Evolutionary conservation across 2,888 invertebrate genomes (phyloP).

Genomic region (Halictus quadricinctus): DNA sequence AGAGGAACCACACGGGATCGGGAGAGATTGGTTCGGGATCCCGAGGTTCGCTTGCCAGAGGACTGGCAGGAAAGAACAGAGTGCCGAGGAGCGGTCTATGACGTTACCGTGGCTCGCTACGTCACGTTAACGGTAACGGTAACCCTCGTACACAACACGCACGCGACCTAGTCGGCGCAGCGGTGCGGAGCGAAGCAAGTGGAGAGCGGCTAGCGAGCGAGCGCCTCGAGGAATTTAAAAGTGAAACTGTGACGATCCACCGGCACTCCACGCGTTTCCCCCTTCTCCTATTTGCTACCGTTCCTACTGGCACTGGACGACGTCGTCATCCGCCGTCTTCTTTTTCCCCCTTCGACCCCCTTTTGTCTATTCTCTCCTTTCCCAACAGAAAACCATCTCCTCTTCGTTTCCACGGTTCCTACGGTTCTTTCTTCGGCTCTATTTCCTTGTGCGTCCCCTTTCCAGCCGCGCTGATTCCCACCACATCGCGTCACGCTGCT

Average conservation of each 20-base stretch:
- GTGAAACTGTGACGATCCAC: conserved; percentile 77
- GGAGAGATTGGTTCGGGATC: not conserved
- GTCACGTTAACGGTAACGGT: conserved; percentile 76
- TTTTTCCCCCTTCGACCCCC: conserved; percentile 22
- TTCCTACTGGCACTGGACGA: conserved; percentile 32
- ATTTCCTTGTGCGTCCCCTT: not conserved
- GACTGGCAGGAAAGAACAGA: conserved; percentile 40
- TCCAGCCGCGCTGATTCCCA: not conserved
- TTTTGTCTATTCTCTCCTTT: not conserved
- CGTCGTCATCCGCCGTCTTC: conserved; percentile 42
- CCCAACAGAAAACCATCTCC: too few relatives aligned
- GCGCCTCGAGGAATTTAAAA: conserved; percentile 76
- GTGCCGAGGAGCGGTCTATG: conserved; percentile 51
- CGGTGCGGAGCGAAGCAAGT: conserved; percentile 61
- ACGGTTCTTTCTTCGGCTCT: not conserved
- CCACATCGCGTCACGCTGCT: not conserved
- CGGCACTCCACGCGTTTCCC: conserved; percentile 56
- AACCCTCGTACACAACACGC: conserved; percentile 76
- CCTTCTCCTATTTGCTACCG: conserved; percentile 50
- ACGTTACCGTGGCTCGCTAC: conserved; percentile 61
- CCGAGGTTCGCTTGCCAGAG: conserved; percentile 19
- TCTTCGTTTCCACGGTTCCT: not conserved
- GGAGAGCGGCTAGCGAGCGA: conserved; percentile 64
- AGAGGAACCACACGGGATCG: not conserved
- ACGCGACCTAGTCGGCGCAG: conserved; percentile 76